Evolutionary conservation across 1,140 invertebrate genomes (phyloP).

Genomic region (Tigriopus japonicus): DNA sequence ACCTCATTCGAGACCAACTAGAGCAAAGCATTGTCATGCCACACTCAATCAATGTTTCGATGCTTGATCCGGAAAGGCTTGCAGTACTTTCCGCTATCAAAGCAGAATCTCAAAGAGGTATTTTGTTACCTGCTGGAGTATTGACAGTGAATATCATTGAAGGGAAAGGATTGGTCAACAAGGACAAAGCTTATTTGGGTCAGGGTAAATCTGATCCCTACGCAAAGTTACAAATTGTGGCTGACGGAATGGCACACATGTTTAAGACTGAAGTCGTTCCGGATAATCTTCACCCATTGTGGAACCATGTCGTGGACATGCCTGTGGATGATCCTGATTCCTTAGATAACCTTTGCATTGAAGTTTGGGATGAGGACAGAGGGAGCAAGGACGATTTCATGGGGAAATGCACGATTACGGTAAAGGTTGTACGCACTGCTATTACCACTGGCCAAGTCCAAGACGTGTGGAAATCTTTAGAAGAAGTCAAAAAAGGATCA

Average conservation of each 20-base stretch:
- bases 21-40: slow-evolving; percentile 2
- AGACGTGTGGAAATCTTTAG: not conserved
- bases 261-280: slow-evolving; percentile 1
- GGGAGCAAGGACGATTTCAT: slow-evolving; percentile 3
- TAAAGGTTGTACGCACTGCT: not conserved
- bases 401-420: not conserved
- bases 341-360: not conserved
- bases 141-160: not conserved
- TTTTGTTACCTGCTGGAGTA: not conserved
- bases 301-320: not conserved
- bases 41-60: not conserved
- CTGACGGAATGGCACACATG: not conserved
- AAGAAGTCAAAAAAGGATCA: not conserved
- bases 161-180: not conserved
- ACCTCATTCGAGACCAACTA: slow-evolving; percentile 1
- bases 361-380: slow-evolving; percentile 4
- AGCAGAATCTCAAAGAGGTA: not conserved
- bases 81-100: not conserved
- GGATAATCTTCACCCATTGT: not conserved
- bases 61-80: not conserved
- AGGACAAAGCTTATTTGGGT: not conserved
- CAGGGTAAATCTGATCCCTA: slow-evolving; percentile 8
- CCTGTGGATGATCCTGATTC: slow-evolving; percentile 2
- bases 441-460: not conserved
- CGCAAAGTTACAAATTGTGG: not conserved